Percentiles rank a stretch among this genome's conserved stretches.
Conservation (phyloP, 2,888 invertebrate species). For the Allygus modestus region DNA sequence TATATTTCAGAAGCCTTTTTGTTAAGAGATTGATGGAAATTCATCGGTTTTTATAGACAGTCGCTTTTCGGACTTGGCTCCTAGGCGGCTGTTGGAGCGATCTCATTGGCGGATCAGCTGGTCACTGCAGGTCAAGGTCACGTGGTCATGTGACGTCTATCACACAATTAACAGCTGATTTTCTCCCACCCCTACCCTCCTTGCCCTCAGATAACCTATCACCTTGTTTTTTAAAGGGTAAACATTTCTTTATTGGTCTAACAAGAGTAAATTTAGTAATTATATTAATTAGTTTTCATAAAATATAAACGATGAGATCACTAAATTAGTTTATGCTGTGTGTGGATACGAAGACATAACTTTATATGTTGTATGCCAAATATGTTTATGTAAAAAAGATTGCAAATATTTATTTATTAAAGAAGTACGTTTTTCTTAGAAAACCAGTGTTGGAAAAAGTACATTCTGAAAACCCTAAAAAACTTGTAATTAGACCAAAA, state of each 20-base stretch:
- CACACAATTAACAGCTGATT: constrained; percentile 40
- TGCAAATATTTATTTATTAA: no score
- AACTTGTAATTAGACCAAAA: no score
- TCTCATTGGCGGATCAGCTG: constrained; percentile 22
- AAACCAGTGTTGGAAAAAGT: no score
- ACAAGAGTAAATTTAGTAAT: neutral
- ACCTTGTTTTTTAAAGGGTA: neutral
- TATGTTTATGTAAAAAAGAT: no score
- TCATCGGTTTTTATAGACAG: neutral
- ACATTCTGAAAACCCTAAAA: no score
- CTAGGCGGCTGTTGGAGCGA: neutral
- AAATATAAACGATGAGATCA: no score
- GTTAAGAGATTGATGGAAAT: no score
- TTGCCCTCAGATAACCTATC: neutral
- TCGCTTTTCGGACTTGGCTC: neutral
- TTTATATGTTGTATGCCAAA: no score
- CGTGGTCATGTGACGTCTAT: constrained; percentile 33
- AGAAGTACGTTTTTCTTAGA: no score
- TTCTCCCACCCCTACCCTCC: neutral
- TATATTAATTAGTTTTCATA: neutral
- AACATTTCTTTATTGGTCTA: constrained; percentile 5
- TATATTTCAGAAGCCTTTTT: no score
- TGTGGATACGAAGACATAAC: no score
- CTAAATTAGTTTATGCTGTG: no score
- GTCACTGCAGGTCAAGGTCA: constrained; percentile 29